phyloP scores from a whole-genome alignment of 2,113 vertebrate species.

The Gopherus flavomarginatus region DNA sequence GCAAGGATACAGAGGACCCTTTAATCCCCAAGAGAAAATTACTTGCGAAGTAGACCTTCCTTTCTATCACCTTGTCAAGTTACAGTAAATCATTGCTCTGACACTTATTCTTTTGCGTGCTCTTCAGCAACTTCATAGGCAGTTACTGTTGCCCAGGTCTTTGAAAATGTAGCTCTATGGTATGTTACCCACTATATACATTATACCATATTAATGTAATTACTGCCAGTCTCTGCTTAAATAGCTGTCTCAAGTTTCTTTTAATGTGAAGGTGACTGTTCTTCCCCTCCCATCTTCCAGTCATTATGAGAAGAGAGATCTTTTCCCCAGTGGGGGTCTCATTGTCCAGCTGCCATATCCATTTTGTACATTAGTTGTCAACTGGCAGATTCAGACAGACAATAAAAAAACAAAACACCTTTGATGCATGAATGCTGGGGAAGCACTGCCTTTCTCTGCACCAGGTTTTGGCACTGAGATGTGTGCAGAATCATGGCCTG shows the following conservation, averaged over 20 bases:
- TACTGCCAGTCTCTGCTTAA: background rate
- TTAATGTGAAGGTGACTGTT: background rate
- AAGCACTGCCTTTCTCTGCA: background rate
- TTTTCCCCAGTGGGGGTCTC: background rate
- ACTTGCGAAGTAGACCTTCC: background rate
- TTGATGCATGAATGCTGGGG: background rate
- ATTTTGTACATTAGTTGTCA: background rate
- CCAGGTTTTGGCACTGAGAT: background rate
- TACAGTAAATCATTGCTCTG: background rate
- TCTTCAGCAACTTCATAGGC: background rate
- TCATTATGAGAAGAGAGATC: background rate
- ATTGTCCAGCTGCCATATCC: background rate
- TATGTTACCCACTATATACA: background rate
- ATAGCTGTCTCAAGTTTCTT: background rate
- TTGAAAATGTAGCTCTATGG: background rate
- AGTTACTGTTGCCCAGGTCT: background rate
- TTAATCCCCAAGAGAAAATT: background rate
- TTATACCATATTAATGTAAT: background rate
- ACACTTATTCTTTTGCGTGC: background rate
- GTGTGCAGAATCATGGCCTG: background rate
- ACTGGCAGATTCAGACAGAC: background rate
- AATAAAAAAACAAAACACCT: background rate
- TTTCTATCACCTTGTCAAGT: background rate
- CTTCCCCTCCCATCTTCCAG: background rate
- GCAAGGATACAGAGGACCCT: background rate